Evolutionary conservation across 1,140 invertebrate genomes (phyloP), one percentile per base, ranked within the genome.

Genomic region (Hyphantria cunea): DNA sequence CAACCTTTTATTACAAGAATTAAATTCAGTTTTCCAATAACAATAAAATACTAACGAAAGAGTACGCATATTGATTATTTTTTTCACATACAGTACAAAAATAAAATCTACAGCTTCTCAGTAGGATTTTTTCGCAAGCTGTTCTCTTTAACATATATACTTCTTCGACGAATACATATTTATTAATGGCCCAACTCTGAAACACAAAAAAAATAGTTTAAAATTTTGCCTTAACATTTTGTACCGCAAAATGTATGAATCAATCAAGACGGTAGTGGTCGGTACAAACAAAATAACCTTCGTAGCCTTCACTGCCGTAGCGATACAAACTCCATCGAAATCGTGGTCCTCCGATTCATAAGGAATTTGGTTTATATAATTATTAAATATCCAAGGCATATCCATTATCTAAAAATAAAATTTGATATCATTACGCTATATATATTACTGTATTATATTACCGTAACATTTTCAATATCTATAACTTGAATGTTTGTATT

Each of bases 311-410:
- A 79, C 72, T 5, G 68, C 53, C 7, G 73, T 66, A 8, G 69
- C 71, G 0, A 49, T 47, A 53, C 83, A 86, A 34, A 84, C 62
- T 3, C 83, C 83, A 53, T 86, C 76, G 48, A 78, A 86, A 52
- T 86, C 73, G 37, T 76, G 65, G 31, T 81, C 54, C 48, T 14
- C 49, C 12, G 62, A 48, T 11, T 78, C 70, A 41, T 72, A 76
- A 5, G 81, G 80, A 55, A 84, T 78, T 70, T 72, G 78, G 47
- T 80, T 74, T 0, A 86, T 78, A 66, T 63, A 70, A 0, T 70
- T 9, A 51, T 82, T 81, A 37, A 86, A 81, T 0, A 44, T 42
- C 72, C 72, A 85, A 32, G 61, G 51, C 45, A 50, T 49, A 15
- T 70, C 31, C 15, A 78, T 44, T 56, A 54, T 54, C 81, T 84